Base-by-base conservation (phyloP, 2,113 vertebrate genomes). In the Puma concolor region DNA sequence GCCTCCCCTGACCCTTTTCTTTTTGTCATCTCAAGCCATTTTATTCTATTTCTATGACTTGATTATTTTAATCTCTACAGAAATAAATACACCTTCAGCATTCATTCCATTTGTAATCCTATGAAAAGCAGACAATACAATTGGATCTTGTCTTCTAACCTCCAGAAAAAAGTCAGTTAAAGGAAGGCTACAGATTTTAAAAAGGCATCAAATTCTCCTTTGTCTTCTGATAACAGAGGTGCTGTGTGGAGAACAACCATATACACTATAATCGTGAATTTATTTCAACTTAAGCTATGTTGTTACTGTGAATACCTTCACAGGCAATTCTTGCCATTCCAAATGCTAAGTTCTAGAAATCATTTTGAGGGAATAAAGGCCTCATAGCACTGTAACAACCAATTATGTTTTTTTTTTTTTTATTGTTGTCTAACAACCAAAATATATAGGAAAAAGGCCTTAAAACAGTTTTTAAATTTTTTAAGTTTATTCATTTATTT, bases 101-200 rank as follows among this genome's bases (percentile, higher is more conserved):
- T 74, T 82, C 23, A 69, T 95, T 96, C 54, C 63, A 57, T 83
- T 90, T 48, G 83, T 67, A 91, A 71, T 41, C 33, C 66, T 83
- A 0, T 94, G 54, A 54, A 94, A 95, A 95, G 17, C 71, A 88
- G 27, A 29, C 31, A 17, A 10, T 69, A 87, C 8, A 11, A 82
- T 71, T 72, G 38, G 12, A 50, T 69, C 38, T 85, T 81, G 36
- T 74, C 72, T 88, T 95, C 33, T 31, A 54, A 50, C 50, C 41
- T 91, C 36, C 72, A 92, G 57, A 84, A 93, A 36, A 95, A 97
- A 93, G 48, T 88, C 76, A 74, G 41, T 83, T 86, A 87, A 93
- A 67, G 66, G 72, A 91, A 87, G 50, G n/a, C 19, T 23, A 14
- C 27, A 25, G 76, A 64, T 76, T 64, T 83, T 71, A 84, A 87